A percentile compares a stretch with the other conserved stretches of the same genome.
Evolutionary conservation across 1,140 invertebrate species (phyloP).

Genomic region (Apis florea): DNA sequence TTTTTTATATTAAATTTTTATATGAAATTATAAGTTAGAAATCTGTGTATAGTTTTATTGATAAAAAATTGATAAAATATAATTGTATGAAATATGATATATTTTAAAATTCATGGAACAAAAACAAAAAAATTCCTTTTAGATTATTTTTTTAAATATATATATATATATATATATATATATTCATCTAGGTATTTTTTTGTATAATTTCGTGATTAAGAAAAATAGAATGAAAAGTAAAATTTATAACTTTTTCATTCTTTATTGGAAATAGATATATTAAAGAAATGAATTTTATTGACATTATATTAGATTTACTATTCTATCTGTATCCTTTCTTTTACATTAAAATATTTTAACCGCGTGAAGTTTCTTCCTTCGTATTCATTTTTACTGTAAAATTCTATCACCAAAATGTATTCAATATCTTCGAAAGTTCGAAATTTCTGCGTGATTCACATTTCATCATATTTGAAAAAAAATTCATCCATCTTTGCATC

Average conservation of each 20-base stretch:
- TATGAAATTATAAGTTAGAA: not conserved
- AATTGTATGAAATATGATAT: not conserved
- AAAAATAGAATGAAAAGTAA: not conserved
- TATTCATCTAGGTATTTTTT: not conserved
- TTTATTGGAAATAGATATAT: not conserved
- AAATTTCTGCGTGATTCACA: slow-evolving; percentile 13
- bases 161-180: no score
- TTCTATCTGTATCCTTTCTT: slow-evolving; percentile 3
- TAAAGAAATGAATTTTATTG: slow-evolving; percentile 14
- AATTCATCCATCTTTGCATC: not conserved
- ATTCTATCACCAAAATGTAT: not conserved
- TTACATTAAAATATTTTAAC: slow-evolving; percentile 7
- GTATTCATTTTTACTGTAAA: not conserved
- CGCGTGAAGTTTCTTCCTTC: slow-evolving; percentile 10
- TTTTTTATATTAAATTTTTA: not conserved
- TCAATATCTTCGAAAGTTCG: not conserved
- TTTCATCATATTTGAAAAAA: not conserved
- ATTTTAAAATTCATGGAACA: not conserved
- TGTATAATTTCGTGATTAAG: not conserved
- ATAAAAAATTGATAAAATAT: no score
- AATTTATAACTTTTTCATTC: not conserved
- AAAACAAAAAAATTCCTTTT: not conserved
- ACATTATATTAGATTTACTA: slow-evolving; percentile 7
- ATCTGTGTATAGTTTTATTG: no score
- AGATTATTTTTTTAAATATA: not conserved